These are phyloP conservation scores for Chamaedrilus cognettii DNA, from an alignment of 2,888 invertebrate genomes.

Conservation along the genomic window DNA sequence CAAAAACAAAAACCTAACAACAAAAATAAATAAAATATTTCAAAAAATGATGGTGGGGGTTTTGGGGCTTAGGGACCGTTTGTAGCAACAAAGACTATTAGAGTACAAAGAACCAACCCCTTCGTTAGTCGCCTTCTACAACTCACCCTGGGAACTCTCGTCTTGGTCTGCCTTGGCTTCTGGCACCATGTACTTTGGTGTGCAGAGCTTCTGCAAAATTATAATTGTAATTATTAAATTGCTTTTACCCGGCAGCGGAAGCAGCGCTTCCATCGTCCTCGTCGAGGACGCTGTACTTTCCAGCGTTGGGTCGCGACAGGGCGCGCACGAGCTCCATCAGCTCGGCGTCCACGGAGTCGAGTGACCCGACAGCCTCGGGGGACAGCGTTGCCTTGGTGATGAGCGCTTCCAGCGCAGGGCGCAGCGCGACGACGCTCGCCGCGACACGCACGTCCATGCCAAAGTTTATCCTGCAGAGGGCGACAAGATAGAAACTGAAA, in stretches of 20 bases:
- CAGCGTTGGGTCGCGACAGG: conserved; percentile 77
- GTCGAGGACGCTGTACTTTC: conserved; percentile 41
- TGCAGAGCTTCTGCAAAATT: too few species aligned
- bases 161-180: too few species aligned
- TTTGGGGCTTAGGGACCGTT: too few species aligned
- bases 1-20: too few species aligned
- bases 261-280: conserved; percentile 24
- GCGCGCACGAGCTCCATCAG: conserved; percentile 73
- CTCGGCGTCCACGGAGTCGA: conserved; percentile 67
- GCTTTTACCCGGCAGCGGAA: background rate
- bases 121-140: too few species aligned
- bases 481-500: background rate
- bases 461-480: conserved; percentile 71
- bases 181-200: too few species aligned
- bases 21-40: too few species aligned
- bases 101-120: too few species aligned
- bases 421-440: conserved; percentile 78
- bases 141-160: too few species aligned
- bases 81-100: too few species aligned
- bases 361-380: conserved; percentile 75
- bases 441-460: conserved; percentile 80
- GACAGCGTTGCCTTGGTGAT: conserved; percentile 78
- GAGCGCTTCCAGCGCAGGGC: conserved; percentile 85
- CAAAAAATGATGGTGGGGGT: too few species aligned
- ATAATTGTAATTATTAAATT: too few species aligned